These are phyloP conservation scores for Sinella curviseta DNA, from an alignment of 1,140 invertebrate species.

Conservation along the genomic window DNA sequence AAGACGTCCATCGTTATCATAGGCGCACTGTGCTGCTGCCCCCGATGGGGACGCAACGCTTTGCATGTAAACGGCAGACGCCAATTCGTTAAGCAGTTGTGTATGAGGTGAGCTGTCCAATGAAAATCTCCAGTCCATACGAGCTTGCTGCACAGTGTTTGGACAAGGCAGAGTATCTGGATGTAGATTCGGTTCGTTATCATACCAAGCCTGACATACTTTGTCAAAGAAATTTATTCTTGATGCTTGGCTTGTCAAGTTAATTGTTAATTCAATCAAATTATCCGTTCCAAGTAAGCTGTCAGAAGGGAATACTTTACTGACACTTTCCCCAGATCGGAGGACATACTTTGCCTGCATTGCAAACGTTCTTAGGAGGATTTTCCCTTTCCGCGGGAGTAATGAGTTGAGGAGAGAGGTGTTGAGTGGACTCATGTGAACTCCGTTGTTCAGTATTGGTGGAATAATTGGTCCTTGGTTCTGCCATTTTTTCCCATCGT, in stretches of 20 bases:
- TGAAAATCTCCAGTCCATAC: neutral
- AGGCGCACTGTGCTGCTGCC: neutral
- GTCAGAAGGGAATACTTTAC: no score
- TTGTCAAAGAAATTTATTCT: no score
- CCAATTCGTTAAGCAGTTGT: neutral
- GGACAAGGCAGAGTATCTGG: neutral
- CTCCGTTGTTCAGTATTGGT: neutral
- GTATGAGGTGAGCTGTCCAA: neutral
- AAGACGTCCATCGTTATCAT: neutral
- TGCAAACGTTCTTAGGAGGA: neutral
- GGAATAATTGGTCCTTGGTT: neutral
- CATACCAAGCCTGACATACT: neutral
- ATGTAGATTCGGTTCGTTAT: neutral
- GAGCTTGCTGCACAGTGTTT: neutral
- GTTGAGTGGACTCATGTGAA: neutral
- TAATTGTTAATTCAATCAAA: no score
- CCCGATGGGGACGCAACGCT: neutral
- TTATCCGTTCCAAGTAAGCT: no score
- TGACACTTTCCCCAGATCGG: no score
- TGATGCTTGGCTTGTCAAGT: no score
- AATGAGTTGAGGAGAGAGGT: neutral
- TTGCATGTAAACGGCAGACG: neutral
- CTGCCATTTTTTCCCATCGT: neutral
- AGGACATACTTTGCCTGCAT: neutral
- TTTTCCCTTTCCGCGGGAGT: neutral